phyloP scores from a whole-genome alignment of 1,140 invertebrate genomes.

The Hesperophylax magnus region DNA sequence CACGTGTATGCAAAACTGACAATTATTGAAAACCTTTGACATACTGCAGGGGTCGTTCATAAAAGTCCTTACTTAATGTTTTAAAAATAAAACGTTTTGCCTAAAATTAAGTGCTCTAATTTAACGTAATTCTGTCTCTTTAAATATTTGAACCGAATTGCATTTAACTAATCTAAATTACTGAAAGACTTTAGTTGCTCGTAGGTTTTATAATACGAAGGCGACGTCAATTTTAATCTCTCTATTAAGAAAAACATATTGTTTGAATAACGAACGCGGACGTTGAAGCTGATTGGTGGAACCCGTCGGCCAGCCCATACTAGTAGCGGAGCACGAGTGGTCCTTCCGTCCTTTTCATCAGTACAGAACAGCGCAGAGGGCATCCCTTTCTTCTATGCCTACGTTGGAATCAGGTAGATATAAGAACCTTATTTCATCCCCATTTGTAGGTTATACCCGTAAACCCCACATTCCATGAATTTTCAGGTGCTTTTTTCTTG shows the following conservation, averaged over 20 bases:
- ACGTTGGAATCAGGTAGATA: slow-evolving; percentile 52
- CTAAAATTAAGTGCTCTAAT: slow-evolving; percentile 28
- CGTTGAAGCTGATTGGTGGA: slow-evolving; percentile 52
- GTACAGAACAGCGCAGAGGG: slow-evolving; percentile 19
- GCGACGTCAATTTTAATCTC: slow-evolving; percentile 12
- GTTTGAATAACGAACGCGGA: slow-evolving; percentile 47
- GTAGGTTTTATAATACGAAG: background rate
- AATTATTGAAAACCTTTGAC: background rate
- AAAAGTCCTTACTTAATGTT: slow-evolving; percentile 1
- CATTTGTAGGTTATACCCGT: slow-evolving; percentile 25
- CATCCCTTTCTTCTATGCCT: slow-evolving; percentile 57
- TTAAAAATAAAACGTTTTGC: background rate
- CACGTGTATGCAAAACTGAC: slow-evolving; percentile 12
- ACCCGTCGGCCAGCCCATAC: slow-evolving; percentile 39
- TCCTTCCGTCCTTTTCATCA: slow-evolving; percentile 47
- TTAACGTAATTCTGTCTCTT: slow-evolving; percentile 1
- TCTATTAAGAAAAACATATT: slow-evolving; percentile 40
- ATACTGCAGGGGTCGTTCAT: background rate
- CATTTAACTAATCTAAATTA: slow-evolving; percentile 5
- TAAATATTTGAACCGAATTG: background rate
- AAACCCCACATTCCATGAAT: background rate
- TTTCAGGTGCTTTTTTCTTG: slow-evolving; percentile 13
- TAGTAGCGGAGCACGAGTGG: slow-evolving; percentile 43
- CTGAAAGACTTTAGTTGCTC: background rate
- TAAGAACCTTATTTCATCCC: slow-evolving; percentile 29